These are phyloP conservation scores for Margarornis squamiger DNA, from an alignment of 2,797 vertebrate species.

Conservation along the genomic window DNA sequence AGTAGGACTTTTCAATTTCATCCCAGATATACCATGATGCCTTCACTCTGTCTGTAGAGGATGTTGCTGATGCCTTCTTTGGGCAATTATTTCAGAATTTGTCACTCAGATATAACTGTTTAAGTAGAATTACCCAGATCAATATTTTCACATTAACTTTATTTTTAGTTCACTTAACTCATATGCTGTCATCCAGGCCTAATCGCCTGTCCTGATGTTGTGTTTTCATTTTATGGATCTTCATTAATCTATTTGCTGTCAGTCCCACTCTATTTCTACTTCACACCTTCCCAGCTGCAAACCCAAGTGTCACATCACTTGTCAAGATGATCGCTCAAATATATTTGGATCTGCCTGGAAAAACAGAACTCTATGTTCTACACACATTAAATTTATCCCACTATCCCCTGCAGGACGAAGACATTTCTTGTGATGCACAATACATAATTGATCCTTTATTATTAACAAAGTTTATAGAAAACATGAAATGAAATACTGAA, in stretches of 20 bases:
- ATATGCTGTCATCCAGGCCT: not conserved
- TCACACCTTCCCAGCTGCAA: not conserved
- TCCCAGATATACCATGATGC: not conserved
- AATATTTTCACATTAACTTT: constrained; percentile 11
- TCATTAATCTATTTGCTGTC: not conserved
- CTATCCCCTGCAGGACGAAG: not conserved
- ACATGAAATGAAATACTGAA: not conserved
- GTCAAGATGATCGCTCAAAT: not conserved
- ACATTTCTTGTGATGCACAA: not conserved
- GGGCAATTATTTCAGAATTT: not conserved
- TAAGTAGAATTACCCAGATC: not conserved
- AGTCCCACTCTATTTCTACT: not conserved
- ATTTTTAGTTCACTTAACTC: constrained; percentile 8
- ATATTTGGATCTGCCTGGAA: not conserved
- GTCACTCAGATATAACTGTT: not conserved
- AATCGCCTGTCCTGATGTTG: not conserved
- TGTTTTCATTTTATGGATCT: not conserved
- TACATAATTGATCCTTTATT: not conserved
- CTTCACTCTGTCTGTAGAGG: fast-evolving
- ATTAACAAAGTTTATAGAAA: not conserved
- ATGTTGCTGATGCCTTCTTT: not conserved
- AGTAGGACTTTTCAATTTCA: not conserved
- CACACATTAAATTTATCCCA: not conserved
- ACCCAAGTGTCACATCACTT: not conserved
- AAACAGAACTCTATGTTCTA: not conserved